These are phyloP conservation scores for Brachionus calyciflorus DNA, from an alignment of 1,140 invertebrate genomes.

Conservation along the genomic window DNA sequence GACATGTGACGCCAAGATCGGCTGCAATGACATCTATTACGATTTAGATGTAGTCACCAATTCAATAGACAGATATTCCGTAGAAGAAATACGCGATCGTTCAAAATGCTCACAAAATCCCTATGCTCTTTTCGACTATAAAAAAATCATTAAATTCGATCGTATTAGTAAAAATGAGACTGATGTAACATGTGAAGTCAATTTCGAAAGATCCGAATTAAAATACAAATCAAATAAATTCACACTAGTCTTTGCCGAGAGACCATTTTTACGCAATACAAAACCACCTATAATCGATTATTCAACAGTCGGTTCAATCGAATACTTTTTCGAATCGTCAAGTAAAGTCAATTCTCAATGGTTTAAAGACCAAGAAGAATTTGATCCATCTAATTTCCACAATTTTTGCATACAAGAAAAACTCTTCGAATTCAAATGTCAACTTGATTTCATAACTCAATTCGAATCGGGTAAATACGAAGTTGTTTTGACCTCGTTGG, in stretches of 20 bases:
- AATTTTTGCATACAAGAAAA: not conserved
- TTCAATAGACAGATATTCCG: not conserved
- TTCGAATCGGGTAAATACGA: not conserved
- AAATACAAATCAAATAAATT: not conserved
- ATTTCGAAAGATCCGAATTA: not conserved
- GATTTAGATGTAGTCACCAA: not conserved
- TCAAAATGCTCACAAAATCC: not conserved
- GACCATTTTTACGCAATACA: no score
- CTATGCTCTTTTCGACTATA: not conserved
- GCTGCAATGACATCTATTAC: conserved; percentile 34
- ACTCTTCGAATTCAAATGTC: not conserved
- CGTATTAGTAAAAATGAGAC: conserved; percentile 13
- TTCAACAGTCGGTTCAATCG: no score
- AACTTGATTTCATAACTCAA: not conserved
- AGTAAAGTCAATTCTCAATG: no score
- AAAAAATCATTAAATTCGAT: not conserved
- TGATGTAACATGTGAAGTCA: not conserved
- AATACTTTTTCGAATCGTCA: no score
- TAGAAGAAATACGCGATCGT: conserved; percentile 4
- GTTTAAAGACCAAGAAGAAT: no score
- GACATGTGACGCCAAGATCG: conserved; percentile 2
- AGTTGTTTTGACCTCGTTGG: not conserved
- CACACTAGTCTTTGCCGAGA: not conserved
- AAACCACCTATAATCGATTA: not conserved
- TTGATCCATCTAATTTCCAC: not conserved